These are phyloP conservation scores for Gallirallus australis DNA, from an alignment of 2,797 vertebrate genomes.

Conservation along the genomic window DNA sequence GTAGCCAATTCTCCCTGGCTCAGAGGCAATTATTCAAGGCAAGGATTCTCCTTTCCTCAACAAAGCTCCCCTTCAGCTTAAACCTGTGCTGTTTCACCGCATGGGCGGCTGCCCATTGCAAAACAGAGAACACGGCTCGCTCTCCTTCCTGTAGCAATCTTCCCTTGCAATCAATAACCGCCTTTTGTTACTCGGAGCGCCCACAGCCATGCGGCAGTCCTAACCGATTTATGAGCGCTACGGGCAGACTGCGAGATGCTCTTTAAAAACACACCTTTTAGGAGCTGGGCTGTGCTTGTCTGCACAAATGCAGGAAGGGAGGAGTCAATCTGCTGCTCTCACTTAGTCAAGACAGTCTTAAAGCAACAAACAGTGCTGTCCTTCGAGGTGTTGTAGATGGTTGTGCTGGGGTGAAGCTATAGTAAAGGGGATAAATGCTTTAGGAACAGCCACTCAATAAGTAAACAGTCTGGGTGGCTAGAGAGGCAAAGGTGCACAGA, in stretches of 20 bases:
- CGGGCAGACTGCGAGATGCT: neutral
- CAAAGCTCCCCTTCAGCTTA: constrained; percentile 53
- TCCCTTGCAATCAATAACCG: neutral
- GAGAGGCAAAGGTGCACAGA: neutral
- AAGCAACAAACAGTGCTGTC: neutral
- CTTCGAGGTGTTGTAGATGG: accelerated
- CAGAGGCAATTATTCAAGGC: constrained; percentile 37
- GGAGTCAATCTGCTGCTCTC: neutral
- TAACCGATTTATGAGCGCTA: neutral
- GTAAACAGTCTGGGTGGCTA: neutral
- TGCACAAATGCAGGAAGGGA: neutral
- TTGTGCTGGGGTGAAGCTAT: neutral
- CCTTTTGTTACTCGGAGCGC: neutral
- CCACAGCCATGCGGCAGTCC: accelerated
- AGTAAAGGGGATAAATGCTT: neutral
- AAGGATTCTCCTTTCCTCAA: constrained; percentile 55
- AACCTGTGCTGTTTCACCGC: neutral
- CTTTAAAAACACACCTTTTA: neutral
- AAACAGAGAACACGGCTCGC: accelerated
- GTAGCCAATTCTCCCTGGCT: constrained; percentile 35
- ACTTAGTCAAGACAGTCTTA: neutral
- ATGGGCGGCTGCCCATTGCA: neutral
- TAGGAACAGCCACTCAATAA: neutral
- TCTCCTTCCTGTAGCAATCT: neutral
- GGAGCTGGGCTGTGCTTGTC: neutral